Base-by-base conservation (phyloP, 1,140 invertebrate species). In the Pseudomyrmex flavicornis region DNA sequence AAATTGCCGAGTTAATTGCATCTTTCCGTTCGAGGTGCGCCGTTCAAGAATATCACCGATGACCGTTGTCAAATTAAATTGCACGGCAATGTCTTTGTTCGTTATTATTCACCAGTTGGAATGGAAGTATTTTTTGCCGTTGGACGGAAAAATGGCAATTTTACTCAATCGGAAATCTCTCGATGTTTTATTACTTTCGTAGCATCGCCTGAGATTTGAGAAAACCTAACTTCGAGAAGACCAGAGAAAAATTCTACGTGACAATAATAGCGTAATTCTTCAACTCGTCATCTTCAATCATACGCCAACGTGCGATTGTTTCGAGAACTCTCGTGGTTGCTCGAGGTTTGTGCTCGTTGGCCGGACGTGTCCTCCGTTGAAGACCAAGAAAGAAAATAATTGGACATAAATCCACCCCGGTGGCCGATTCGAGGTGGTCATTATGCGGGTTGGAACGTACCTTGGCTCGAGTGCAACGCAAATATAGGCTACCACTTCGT, bases 331-430 rank as follows among this genome's bases (percentile, higher is more conserved):
- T 82, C 48, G 61, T 87, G 69, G 70, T 22, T 50, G 59, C 46
- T 20, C 56, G 15, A 44, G 20, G 44, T 80, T 72, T 70, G 54
- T 79, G 52, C 20, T 79, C 54, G 76, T 70, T 70, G 76, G 76
- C 15, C 44, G 54, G 35, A 61, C n/a, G 82, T 61, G 69, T 68
- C 17, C n/a, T 59, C 48, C 48, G 44, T 54, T 80, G 70, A 74
- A 52, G 52, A 69, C 44, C 17, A 48, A 82, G 52, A 52, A 86
- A 89, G 86, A 89, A 80, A 91, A 89, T 91, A 91, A 91, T 91
- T 91, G 90, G 88, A 91, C 90, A 89, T 84, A 85, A 91, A 91
- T 91, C 87, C 85, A 86, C 70, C 74, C 13, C 79, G 52, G 52
- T 58, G 68, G 69, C 46, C 65, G 77, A 85, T 79, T 88, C 77